Percentiles rank a stretch among this genome's conserved stretches.
Conservation (phyloP, 2,888 invertebrate genomes). For the Dynastes maya region DNA sequence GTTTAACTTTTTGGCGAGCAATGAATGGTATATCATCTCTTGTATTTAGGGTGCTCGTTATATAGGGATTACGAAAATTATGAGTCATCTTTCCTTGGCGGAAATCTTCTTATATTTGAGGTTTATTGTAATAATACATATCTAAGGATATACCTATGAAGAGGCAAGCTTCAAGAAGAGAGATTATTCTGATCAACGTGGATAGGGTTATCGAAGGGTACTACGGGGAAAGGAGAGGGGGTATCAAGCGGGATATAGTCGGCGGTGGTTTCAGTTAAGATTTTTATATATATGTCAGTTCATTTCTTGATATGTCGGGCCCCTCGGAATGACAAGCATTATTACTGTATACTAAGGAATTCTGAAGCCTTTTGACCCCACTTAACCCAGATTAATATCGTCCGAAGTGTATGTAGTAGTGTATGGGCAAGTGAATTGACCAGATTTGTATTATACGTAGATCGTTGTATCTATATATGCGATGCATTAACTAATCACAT, state of each 20-base stretch:
- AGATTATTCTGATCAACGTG: slow-evolving; percentile 10
- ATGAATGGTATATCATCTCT: not conserved
- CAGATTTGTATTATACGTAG: slow-evolving; percentile 61
- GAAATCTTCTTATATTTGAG: too few relatives aligned
- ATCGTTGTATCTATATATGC: slow-evolving; percentile 41
- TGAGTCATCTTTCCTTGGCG: slow-evolving; percentile 64
- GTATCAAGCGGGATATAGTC: not conserved
- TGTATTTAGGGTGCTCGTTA: slow-evolving; percentile 65
- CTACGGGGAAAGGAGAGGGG: slow-evolving; percentile 10
- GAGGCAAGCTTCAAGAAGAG: not conserved
- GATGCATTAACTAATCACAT: slow-evolving; percentile 33
- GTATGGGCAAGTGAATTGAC: slow-evolving; percentile 62
- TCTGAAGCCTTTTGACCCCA: slow-evolving; percentile 83
- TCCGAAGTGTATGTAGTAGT: slow-evolving; percentile 62
- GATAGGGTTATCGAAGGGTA: slow-evolving; percentile 59
- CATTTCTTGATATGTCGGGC: slow-evolving; percentile 43
- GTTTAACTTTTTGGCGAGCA: too few relatives aligned
- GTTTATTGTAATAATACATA: not conserved
- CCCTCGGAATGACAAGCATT: slow-evolving; percentile 45
- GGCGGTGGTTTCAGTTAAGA: slow-evolving; percentile 3
- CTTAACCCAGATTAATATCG: slow-evolving; percentile 82
- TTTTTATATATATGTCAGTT: slow-evolving; percentile 44
- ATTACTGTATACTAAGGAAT: slow-evolving; percentile 73
- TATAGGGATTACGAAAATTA: slow-evolving; percentile 70
- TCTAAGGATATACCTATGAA: not conserved